These are phyloP conservation scores for Lagenorhynchus albirostris DNA, from an alignment of 2,113 vertebrate species.

Conservation along the genomic window DNA sequence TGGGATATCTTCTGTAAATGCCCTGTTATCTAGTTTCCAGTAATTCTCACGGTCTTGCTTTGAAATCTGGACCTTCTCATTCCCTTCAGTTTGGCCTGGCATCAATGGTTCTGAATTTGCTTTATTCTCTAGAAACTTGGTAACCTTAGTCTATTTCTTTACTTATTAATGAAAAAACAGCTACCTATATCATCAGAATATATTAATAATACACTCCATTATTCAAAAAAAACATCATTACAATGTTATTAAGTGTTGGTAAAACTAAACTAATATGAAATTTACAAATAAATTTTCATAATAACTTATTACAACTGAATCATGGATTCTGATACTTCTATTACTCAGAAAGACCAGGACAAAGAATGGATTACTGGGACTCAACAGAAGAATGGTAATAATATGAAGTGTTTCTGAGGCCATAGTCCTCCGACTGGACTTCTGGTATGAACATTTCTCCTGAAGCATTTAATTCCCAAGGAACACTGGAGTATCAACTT, in stretches of 20 bases:
- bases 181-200: not conserved
- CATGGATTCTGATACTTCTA: not conserved
- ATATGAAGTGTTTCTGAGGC: not conserved
- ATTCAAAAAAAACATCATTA: not conserved
- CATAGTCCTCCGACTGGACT: not conserved
- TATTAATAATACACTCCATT: not conserved
- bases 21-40: not conserved
- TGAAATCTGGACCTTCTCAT: not conserved
- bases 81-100: not conserved
- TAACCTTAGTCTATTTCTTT: not conserved
- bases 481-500: not conserved
- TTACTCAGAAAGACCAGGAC: not conserved
- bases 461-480: not conserved
- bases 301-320: not conserved
- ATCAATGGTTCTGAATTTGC: not conserved
- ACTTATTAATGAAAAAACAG: not conserved
- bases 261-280: not conserved
- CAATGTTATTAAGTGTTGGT: not conserved
- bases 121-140: not conserved
- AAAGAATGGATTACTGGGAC: not conserved
- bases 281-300: not conserved
- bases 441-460: not conserved
- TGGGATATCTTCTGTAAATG: not conserved
- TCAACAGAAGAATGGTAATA: not conserved
- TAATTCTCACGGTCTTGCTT: not conserved